Evolutionary conservation across 2,888 invertebrate species (phyloP), one percentile per base, ranked within the genome.

Genomic region (Lutraria lutraria): DNA sequence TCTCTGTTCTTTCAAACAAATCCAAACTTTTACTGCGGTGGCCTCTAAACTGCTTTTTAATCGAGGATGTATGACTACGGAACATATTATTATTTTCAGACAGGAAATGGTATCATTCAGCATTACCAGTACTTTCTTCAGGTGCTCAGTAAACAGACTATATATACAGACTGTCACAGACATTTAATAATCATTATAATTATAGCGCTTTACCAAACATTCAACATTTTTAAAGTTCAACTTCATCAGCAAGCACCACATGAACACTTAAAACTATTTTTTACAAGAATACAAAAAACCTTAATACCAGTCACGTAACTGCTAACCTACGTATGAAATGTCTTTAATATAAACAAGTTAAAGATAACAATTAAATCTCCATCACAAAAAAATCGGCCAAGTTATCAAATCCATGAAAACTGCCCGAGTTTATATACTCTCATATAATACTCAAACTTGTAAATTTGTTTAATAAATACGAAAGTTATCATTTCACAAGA

Each of bases 21-120:
- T 84, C 84, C 25, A 31, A 68, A 76, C 84, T 84, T 31, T 54
- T 52, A 21, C 43, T 76, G 54, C 84, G 84, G 15, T 76, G 34
- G 6, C 15, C 34, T 25, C 8, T 6, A 76, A 13, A 76, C 31
- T 76, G 76, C 19, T 34, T 76, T 34, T 76, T 76, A 15, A 34
- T 10, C 31, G 76, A 68, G n/a, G 21, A 31, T 34, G 56, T 56
- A 56, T 12, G 21, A 13, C 15, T 76, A 15, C 76, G 76, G 13
- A 76, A 76, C 76, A 76, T 76, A 8, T 16, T 76, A 19, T 34
- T 68, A 25, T 25, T 68, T 25, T 13, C 0, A 68, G 25, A 68
- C 0, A 68, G 25, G 25, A 12, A n/a, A 25, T 25, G 3, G 25
- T 68, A n/a, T 12, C 12, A 25, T 68, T 68, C 63, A 68, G 25